Evolutionary conservation across 2,797 vertebrate genomes (phyloP), one percentile per base, ranked within the genome.

Genomic region (Melopsittacus undulatus): DNA sequence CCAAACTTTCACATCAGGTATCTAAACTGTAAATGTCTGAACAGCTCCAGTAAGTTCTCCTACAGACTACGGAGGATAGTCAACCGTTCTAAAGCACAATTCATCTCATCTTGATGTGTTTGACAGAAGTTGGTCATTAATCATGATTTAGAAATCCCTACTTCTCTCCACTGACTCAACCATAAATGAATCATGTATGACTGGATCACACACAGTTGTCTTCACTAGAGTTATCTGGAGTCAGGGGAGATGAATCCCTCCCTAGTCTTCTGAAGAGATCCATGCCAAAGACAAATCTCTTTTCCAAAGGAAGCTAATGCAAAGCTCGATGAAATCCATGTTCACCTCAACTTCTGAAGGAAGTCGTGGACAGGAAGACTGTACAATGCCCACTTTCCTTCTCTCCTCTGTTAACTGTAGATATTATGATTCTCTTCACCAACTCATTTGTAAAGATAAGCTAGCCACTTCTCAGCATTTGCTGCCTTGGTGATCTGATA

Each of bases 71-170:
- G 19, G 57, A 51, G 42, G 81, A 13, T 4, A 75, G 36, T 64
- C 45, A 77, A 40, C 18, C n/a, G 30, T 29, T 87, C 23, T 11
- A 3, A 83, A 84, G 54, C 36, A 88, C 45, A 91, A n/a, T 88
- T 73, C 34, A 49, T 62, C 42, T 81, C 40, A 27, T 76, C 70
- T 91, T 83, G 51, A 85, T 92, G 40, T 82, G 51, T 42, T 64
- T 93, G 70, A 84, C 48, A 90, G 70, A 84, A 92, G 61, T 5
- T n/a, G 40, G 43, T 61, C 67, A 42, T 90, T 92, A 90, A 95
- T 94, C 51, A 77, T 51, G 19, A 67, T 95, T 93, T 92, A 73
- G 66, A 93, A 89, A 92, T 79, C 34, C 54, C 24, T 69, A 0
- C 56, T 83, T 66, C 63, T 88, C 46, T 76, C 14, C 20, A 59